phyloP scores from a whole-genome alignment of 2,113 vertebrate species.

The Thomomys bottae region DNA sequence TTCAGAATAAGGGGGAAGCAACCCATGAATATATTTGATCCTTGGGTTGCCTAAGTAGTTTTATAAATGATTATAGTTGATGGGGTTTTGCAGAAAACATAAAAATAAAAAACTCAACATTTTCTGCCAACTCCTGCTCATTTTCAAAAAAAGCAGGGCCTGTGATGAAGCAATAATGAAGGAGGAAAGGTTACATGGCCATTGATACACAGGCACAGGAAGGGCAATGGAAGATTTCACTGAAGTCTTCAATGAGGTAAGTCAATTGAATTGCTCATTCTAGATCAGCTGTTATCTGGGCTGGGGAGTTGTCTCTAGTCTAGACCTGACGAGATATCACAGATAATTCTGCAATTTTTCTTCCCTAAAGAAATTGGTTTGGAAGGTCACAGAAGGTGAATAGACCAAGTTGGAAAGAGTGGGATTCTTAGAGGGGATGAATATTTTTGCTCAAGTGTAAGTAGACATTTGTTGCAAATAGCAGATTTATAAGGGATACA shows the following conservation, averaged over 20 bases:
- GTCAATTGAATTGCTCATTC: neutral
- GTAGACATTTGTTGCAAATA: neutral
- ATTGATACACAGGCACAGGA: neutral
- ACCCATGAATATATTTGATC: constrained; percentile 51
- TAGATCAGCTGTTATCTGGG: neutral
- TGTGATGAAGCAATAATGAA: neutral
- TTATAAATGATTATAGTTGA: constrained; percentile 5
- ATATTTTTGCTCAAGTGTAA: neutral
- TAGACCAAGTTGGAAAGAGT: no score
- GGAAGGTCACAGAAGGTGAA: neutral
- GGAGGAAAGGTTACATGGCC: neutral
- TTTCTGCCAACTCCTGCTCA: neutral
- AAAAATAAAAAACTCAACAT: neutral
- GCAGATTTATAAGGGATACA: neutral
- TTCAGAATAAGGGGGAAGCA: neutral
- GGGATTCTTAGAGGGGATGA: neutral
- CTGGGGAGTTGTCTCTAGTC: neutral
- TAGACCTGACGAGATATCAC: neutral
- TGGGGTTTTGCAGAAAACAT: neutral
- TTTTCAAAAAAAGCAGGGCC: neutral
- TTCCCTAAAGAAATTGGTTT: neutral
- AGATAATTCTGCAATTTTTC: neutral
- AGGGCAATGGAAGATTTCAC: neutral
- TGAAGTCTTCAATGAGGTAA: neutral
- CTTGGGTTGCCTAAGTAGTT: constrained; percentile 57